Base-by-base conservation (phyloP, 2,797 vertebrate genomes). In the Argyrosomus regius region DNA sequence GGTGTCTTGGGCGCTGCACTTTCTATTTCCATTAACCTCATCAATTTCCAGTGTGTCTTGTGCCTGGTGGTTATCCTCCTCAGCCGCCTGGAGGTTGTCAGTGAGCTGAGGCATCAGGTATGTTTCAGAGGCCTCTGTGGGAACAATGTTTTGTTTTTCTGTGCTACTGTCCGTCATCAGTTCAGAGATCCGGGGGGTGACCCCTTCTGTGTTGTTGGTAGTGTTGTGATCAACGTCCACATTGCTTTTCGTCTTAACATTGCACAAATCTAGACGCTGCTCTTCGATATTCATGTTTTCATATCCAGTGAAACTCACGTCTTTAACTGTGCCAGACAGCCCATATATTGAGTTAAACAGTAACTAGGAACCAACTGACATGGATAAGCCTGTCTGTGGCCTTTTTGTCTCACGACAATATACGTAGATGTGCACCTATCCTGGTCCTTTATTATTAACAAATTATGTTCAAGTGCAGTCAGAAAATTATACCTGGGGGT, bases 281-380 rank as follows among this genome's bases (percentile, higher is more conserved):
- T 94, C 93, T 81, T 96, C 90, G 88, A 94, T 92, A 93, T 96
- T 96, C 95, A 96, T 96, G 74, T 92, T 96, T 92, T 94, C 94
- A 95, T 95, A 80, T 95, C 96, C 87, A 93, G 79, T 84, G 58
- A 84, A 86, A 88, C 76, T 75, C 60, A 53, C 35, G 76, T 75
- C 57, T 78, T 82, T 17, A 85, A 84, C 80, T 80, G 84, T 87
- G 80, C 70, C 82, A 87, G 80, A 85, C 82, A 88, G 85, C 68
- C 72, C 77, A 65, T 72, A 73, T 83, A 78, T 66, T 64, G 43
- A 78, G 66, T 88, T 89, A 81, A 89, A 91, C 71, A 86, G 67
- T 84, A 71, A 87, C 86, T 61, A 82, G 61, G 39, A 74, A 67
- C 60, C 46, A 78, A 86, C n/a, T 71, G 60, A 81, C 72, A 87